Evolutionary conservation across 1,140 invertebrate genomes (phyloP), one percentile per base, ranked within the genome.

Genomic region (Scaptomyza graminum): DNA sequence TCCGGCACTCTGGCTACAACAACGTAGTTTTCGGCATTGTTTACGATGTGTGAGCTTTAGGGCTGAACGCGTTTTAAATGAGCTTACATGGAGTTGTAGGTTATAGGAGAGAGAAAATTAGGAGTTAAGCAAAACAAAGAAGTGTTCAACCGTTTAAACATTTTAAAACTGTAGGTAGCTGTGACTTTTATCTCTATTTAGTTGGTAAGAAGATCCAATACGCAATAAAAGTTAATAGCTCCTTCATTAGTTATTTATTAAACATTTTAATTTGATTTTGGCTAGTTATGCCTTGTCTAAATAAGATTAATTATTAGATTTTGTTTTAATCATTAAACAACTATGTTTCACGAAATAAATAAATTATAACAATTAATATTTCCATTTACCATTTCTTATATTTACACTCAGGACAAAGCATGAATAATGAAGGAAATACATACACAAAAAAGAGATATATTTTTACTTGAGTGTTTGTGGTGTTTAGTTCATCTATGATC

Each of bases 21-120:
- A 34, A 54, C 13, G 49, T 76, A 72, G 49, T 74, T 71, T 80
- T 51, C 43, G 39, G 43, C 46, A 49, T 88, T 52, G 82, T 85
- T 85, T 85, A 85, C 74, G 82, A 85, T 50, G 82, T 85, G 82
- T 67, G 82, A 85, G 78, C 70, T 82, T 76, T 62, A 67, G 74
- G 82, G 77, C 74, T 63, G 77, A 82, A 87, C 77, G 82, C 74
- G 82, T 88, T 82, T 88, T 75, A 71, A 85, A 85, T 85, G 67
- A 82, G 63, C 54, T 46, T 64, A 79, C 46, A 31, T 51, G n/a
- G 28, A 5, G 15, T 22, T 22, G 18, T 22, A 22, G 18, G 18
- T 22, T 22, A 15, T 22, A 55, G 41, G 34, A 11, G 67, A 51
- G 15, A 37, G 39, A 46, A 51, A n/a, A 46, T 3, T 1, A 22